Conservation (phyloP, 2,888 invertebrate species). For the Terebella lapidaria region DNA sequence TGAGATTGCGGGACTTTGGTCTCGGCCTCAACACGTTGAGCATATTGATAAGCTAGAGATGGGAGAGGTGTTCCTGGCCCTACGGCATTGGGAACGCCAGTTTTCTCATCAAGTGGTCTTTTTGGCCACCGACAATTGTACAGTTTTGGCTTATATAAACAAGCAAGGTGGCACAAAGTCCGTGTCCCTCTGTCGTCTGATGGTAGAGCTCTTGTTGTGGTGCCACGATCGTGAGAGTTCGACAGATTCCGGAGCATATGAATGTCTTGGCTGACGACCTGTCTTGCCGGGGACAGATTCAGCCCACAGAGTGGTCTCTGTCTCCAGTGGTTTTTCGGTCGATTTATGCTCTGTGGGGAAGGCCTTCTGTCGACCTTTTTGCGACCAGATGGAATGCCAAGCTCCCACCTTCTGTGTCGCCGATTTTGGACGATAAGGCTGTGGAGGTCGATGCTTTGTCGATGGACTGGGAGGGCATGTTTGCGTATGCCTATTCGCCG, state of each 20-base stretch:
- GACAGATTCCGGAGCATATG: too few species aligned
- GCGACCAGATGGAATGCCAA: not conserved
- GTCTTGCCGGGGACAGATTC: too few species aligned
- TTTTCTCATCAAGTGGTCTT: not conserved
- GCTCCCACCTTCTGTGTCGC: not conserved
- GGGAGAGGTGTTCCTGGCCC: too few species aligned
- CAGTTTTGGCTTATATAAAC: not conserved
- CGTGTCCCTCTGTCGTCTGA: not conserved
- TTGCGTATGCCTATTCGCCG: not conserved
- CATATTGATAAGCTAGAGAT: too few species aligned
- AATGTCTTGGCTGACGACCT: too few species aligned
- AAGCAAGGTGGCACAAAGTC: not conserved
- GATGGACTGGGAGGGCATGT: too few species aligned
- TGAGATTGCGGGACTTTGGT: too few species aligned
- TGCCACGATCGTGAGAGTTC: not conserved
- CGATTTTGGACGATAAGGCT: not conserved
- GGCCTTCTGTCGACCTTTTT: not conserved
- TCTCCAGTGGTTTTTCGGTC: not conserved
- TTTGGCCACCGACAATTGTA: not conserved
- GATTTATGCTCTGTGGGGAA: not conserved
- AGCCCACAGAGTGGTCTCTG: too few species aligned
- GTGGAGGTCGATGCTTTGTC: not conserved
- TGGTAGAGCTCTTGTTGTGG: not conserved
- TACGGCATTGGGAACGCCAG: too few species aligned
- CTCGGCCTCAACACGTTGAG: too few species aligned